These are phyloP conservation scores for Tachuris rubrigastra DNA, from an alignment of 2,113 vertebrate species.

Conservation along the genomic window DNA sequence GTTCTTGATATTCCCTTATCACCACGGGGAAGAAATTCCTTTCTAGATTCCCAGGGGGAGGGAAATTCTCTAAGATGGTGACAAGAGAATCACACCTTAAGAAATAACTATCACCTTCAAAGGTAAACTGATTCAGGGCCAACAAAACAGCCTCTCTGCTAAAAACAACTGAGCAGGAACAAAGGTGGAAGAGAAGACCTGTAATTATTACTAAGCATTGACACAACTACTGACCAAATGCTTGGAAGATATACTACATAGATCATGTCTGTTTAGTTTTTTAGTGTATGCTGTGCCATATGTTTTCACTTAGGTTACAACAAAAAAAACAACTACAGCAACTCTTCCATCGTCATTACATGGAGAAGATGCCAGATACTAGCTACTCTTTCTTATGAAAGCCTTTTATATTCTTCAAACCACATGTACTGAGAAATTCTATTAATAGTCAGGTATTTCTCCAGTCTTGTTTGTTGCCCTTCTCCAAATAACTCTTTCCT, in stretches of 20 bases:
- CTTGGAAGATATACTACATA: background rate
- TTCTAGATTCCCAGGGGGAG: background rate
- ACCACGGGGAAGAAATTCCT: background rate
- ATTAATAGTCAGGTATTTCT: slow-evolving; percentile 61
- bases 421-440: slow-evolving; percentile 48
- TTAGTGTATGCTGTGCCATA: background rate
- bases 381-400: slow-evolving; percentile 32
- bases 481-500: slow-evolving; percentile 48
- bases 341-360: background rate
- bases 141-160: background rate
- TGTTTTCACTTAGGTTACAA: slow-evolving; percentile 13
- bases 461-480: slow-evolving; percentile 10
- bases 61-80: background rate
- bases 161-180: background rate
- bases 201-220: background rate
- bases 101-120: background rate
- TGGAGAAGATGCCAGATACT: slow-evolving; percentile 21
- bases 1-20: background rate
- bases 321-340: background rate
- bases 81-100: background rate
- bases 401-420: slow-evolving; percentile 21
- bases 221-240: background rate
- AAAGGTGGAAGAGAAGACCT: background rate
- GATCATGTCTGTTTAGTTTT: background rate
- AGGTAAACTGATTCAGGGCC: background rate